Percentiles rank a stretch among this genome's conserved stretches.
Conservation (phyloP, 2,888 invertebrate species). For the Panopea generosa region DNA sequence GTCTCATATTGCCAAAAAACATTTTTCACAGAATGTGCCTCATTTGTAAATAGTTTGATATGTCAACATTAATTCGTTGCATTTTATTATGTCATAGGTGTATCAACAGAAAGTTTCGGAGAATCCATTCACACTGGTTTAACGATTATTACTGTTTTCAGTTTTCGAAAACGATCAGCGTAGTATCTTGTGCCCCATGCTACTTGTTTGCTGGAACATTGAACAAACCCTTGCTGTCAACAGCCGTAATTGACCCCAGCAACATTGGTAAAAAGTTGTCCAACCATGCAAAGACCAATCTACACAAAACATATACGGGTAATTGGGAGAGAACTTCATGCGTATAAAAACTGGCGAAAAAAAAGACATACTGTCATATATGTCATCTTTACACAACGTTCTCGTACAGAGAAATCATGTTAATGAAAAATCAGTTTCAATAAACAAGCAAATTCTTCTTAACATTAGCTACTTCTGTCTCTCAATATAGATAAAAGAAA, state of each 20-base stretch:
- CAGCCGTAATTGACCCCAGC: slow-evolving; percentile 4
- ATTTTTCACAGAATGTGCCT: no score
- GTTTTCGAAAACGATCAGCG: not conserved
- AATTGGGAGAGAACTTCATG: slow-evolving; percentile 17
- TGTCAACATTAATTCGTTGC: no score
- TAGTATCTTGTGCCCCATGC: not conserved
- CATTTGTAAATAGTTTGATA: no score
- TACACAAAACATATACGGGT: not conserved
- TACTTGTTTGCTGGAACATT: not conserved
- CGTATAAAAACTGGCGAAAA: slow-evolving; percentile 4
- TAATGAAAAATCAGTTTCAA: no score
- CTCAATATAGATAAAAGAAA: no score
- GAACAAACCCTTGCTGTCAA: not conserved
- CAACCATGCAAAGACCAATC: not conserved
- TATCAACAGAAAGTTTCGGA: slow-evolving; percentile 15
- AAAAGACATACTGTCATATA: slow-evolving; percentile 4
- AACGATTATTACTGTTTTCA: slow-evolving; percentile 11
- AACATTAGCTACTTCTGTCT: no score
- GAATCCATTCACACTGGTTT: slow-evolving; percentile 18
- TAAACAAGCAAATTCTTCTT: no score
- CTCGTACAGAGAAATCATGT: slow-evolving; percentile 6
- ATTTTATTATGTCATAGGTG: slow-evolving; percentile 2
- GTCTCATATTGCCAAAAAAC: no score
- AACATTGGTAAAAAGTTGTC: slow-evolving; percentile 11
- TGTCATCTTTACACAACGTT: slow-evolving; percentile 3